Evolutionary conservation across 2,888 invertebrate species (phyloP).

Genomic region (Melieria crassipennis): DNA sequence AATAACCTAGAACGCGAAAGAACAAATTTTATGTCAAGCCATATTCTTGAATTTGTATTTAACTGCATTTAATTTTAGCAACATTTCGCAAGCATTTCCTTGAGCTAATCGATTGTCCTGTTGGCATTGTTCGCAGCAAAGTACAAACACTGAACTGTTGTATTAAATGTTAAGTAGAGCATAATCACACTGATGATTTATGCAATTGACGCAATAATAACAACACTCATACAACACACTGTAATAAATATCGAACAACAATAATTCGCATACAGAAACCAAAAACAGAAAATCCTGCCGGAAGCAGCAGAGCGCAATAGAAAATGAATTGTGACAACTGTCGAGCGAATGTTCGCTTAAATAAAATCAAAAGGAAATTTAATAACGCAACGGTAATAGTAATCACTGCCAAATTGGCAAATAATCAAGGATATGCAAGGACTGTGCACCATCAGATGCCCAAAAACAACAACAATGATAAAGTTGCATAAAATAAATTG

Average conservation of each 20-base stretch:
- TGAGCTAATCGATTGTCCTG: too few relatives aligned
- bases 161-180: slow-evolving; percentile 17
- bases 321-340: too few relatives aligned
- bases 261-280: neutral
- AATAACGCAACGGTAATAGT: slow-evolving; percentile 10
- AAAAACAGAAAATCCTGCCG: neutral
- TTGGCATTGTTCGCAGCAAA: too few relatives aligned
- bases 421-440: slow-evolving; percentile 30
- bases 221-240: neutral
- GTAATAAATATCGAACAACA: neutral
- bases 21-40: too few relatives aligned
- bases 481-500: too few relatives aligned
- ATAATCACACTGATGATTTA: neutral
- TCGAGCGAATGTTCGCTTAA: too few relatives aligned
- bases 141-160: neutral
- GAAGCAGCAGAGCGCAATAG: too few relatives aligned
- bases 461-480: too few relatives aligned
- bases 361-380: slow-evolving; percentile 12
- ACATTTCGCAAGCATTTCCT: too few relatives aligned
- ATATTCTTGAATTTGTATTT: too few relatives aligned
- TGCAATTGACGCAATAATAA: neutral
- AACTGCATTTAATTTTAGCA: too few relatives aligned
- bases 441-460: neutral
- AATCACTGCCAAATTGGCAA: slow-evolving; percentile 34
- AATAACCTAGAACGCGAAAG: too few relatives aligned